phyloP scores from a whole-genome alignment of 2,797 vertebrate species.

The Tamandua tetradactyla region DNA sequence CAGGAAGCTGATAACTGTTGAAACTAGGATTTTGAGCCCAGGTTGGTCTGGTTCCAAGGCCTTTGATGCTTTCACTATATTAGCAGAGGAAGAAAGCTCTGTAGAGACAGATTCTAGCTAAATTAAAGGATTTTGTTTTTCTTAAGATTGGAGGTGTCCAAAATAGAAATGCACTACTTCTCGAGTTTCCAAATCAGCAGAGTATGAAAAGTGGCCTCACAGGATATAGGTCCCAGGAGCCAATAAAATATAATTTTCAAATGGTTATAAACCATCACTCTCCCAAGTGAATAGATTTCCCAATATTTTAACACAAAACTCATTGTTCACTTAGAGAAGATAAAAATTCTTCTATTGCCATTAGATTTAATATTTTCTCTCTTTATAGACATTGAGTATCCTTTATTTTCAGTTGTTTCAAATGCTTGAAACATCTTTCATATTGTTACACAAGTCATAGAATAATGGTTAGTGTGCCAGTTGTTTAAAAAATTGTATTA shows the following conservation, averaged over 20 bases:
- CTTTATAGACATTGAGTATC: background rate
- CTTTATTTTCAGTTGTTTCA: conserved; percentile 25
- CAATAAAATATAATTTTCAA: conserved; percentile 12
- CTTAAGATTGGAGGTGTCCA: background rate
- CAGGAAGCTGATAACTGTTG: background rate
- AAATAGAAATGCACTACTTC: background rate
- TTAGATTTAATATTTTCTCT: background rate
- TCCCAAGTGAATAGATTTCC: background rate
- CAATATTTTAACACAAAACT: conserved; percentile 16
- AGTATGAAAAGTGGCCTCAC: background rate
- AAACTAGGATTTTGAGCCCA: background rate
- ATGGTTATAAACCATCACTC: conserved; percentile 5
- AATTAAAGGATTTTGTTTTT: background rate
- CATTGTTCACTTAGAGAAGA: background rate
- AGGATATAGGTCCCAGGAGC: background rate
- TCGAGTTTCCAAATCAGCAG: background rate
- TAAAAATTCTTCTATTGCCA: background rate
- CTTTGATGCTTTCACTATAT: background rate
- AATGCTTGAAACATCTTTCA: conserved; percentile 4
- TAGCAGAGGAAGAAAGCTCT: background rate
- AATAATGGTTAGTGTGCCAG: background rate
- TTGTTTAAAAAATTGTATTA: background rate
- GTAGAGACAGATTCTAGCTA: background rate
- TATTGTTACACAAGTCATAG: background rate
- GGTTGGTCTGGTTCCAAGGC: conserved; percentile 5